Conservation (phyloP, 2,113 vertebrate genomes). For the Piaya cayana region DNA sequence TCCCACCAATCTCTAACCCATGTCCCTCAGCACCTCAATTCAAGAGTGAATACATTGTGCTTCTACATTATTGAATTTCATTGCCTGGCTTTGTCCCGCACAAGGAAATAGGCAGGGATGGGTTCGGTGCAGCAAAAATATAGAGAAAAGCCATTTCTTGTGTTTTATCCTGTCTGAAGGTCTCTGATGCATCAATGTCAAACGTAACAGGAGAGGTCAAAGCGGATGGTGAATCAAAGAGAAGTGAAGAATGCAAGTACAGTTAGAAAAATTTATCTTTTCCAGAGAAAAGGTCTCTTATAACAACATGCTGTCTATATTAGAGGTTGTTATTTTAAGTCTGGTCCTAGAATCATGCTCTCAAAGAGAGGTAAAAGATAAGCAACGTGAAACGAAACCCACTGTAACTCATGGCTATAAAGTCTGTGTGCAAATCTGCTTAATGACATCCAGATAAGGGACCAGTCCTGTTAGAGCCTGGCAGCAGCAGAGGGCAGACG, state of each 20-base stretch:
- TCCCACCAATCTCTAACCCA: too few species aligned
- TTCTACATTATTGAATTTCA: not conserved
- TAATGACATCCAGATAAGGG: fast-evolving
- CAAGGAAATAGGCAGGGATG: not conserved
- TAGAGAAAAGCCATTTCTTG: not conserved
- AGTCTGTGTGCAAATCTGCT: not conserved
- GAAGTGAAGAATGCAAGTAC: not conserved
- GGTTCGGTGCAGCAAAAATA: not conserved
- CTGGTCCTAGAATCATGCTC: not conserved
- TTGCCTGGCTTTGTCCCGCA: not conserved
- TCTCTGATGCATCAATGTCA: fast-evolving
- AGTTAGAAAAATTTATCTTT: not conserved
- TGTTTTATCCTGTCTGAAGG: not conserved
- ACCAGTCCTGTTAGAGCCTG: not conserved
- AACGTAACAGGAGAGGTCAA: not conserved
- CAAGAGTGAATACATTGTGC: not conserved
- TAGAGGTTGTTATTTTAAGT: not conserved
- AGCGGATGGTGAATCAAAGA: not conserved
- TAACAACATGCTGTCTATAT: fast-evolving
- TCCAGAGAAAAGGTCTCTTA: fast-evolving
- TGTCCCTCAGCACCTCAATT: too few species aligned
- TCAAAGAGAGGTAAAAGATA: not conserved
- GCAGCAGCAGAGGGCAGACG: conserved; percentile 21
- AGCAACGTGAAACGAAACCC: not conserved
- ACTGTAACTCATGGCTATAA: not conserved